These are phyloP conservation scores for Masticophis lateralis DNA, from an alignment of 2,797 vertebrate species.

Conservation along the genomic window DNA sequence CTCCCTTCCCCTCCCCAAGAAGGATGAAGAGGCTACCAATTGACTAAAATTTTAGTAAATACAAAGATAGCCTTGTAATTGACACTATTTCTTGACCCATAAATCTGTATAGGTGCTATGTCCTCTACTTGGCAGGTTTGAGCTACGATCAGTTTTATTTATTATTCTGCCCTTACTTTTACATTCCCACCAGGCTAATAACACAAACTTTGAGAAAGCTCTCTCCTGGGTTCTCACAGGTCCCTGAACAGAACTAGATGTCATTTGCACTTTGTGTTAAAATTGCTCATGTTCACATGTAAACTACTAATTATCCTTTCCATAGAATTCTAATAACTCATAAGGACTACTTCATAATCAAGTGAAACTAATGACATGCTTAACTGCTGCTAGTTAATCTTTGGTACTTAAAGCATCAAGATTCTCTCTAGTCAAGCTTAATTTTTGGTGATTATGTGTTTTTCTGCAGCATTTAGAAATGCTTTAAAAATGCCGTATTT, in stretches of 20 bases:
- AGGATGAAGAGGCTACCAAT: not conserved
- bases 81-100: not conserved
- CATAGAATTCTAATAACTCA: not conserved
- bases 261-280: constrained; percentile 10
- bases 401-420: not conserved
- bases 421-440: not conserved
- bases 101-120: not conserved
- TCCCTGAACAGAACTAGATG: not conserved
- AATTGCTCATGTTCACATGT: not conserved
- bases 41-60: not conserved
- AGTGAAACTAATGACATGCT: not conserved
- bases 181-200: not conserved
- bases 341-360: constrained; percentile 1
- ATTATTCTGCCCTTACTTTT: not conserved
- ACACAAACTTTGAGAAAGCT: not conserved
- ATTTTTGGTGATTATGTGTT: not conserved
- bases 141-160: not conserved
- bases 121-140: not conserved
- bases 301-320: constrained; percentile 10
- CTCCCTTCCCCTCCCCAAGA: not conserved
- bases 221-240: not conserved
- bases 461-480: not conserved
- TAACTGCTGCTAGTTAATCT: not conserved
- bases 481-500: not conserved
- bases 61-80: not conserved